phyloP scores from a whole-genome alignment of 2,888 invertebrate genomes.

The Pterobdella sp. region DNA sequence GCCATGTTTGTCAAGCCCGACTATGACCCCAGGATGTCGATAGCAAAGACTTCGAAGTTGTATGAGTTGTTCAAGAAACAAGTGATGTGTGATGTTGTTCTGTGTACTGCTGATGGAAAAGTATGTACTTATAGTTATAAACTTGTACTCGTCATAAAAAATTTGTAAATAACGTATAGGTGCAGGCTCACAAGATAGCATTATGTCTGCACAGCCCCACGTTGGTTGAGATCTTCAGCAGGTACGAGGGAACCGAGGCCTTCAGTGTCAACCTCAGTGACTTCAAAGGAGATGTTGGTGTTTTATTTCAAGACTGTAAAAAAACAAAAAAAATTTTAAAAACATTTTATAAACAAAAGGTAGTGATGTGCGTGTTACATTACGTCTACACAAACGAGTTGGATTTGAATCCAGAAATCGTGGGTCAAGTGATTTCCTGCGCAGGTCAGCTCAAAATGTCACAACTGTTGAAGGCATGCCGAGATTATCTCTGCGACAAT shows the following conservation, averaged over 20 bases:
- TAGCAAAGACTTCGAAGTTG: conserved; percentile 12
- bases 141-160: too few species aligned
- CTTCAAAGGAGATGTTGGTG: conserved; percentile 18
- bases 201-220: conserved; percentile 19
- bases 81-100: conserved; percentile 23
- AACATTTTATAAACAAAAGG: neutral
- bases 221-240: conserved; percentile 23
- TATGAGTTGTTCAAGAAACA: conserved; percentile 23
- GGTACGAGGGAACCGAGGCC: conserved; percentile 19
- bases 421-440: conserved; percentile 21
- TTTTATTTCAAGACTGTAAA: neutral
- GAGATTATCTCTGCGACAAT: neutral
- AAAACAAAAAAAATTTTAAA: neutral
- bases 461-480: neutral
- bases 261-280: conserved; percentile 21
- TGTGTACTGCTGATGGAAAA: conserved; percentile 19
- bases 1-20: neutral
- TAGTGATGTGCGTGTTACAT: neutral
- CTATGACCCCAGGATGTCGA: neutral
- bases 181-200: conserved; percentile 27
- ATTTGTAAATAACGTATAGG: too few species aligned
- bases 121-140: too few species aligned
- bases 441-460: conserved; percentile 16
- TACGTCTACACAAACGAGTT: conserved; percentile 22
- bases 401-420: conserved; percentile 13